Conservation (phyloP, 2,113 vertebrate genomes). For the Engraulis encrasicolus region DNA sequence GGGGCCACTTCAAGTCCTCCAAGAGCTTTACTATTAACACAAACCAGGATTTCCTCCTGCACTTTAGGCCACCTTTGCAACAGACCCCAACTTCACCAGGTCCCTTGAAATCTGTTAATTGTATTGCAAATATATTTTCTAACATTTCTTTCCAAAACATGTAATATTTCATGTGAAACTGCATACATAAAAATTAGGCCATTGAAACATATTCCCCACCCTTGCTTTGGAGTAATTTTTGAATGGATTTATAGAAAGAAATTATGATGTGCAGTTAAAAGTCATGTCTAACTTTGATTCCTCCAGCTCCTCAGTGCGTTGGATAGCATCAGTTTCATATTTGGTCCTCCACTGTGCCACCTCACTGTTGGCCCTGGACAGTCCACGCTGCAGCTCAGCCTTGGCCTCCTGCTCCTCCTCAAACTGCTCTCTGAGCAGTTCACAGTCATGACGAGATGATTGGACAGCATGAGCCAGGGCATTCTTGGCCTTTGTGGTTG, state of each 20-base stretch:
- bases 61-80: no score
- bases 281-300: slow-evolving; percentile 78
- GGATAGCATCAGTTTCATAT: slow-evolving; percentile 86
- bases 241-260: background rate
- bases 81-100: no score
- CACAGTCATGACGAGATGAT: slow-evolving; percentile 80
- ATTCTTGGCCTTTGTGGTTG: slow-evolving; percentile 64
- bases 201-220: no score
- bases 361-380: slow-evolving; percentile 86
- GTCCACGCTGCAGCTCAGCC: slow-evolving; percentile 78
- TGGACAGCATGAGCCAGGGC: slow-evolving; percentile 69
- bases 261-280: no score
- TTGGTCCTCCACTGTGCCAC: slow-evolving; percentile 84
- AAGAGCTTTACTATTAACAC: no score
- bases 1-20: no score
- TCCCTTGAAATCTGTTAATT: no score
- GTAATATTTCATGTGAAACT: no score
- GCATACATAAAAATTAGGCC: no score
- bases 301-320: slow-evolving; percentile 83
- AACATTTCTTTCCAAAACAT: no score
- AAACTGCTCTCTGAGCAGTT: slow-evolving; percentile 82
- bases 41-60: no score
- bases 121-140: no score
- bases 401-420: slow-evolving; percentile 85
- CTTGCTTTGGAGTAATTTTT: background rate